A percentile compares a stretch with the other conserved stretches of the same genome.
Conservation (phyloP, 2,888 invertebrate genomes). For the Melikaiella ostensackeni region DNA sequence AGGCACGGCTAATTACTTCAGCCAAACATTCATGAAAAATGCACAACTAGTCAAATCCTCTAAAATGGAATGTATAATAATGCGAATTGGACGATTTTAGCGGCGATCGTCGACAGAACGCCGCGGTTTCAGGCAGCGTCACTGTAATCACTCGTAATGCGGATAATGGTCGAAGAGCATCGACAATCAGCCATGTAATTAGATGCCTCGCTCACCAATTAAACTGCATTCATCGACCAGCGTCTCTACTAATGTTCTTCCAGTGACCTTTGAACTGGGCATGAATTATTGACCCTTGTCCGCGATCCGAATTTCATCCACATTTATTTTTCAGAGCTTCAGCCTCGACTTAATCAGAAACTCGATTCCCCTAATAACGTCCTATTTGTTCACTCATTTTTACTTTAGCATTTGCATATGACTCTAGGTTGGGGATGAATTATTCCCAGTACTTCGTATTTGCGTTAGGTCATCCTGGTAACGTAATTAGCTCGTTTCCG, state of each 20-base stretch:
- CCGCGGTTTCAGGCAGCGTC: conserved; percentile 60
- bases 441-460: neutral
- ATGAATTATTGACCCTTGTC: conserved; percentile 12
- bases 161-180: conserved; percentile 65
- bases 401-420: neutral
- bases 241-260: conserved; percentile 32
- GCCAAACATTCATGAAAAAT: conserved; percentile 65
- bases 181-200: conserved; percentile 70
- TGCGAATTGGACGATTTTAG: conserved; percentile 60
- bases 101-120: conserved; percentile 42
- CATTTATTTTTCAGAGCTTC: neutral
- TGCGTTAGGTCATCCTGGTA: neutral
- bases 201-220: conserved; percentile 67
- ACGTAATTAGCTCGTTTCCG: neutral
- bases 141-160: conserved; percentile 71
- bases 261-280: neutral
- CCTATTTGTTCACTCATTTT: neutral
- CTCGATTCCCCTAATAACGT: too few relatives aligned
- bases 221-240: conserved; percentile 62
- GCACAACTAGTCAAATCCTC: conserved; percentile 61
- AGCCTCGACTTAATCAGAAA: neutral
- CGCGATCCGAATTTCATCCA: neutral
- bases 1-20: conserved; percentile 61
- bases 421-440: neutral
- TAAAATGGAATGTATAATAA: conserved; percentile 68